Evolutionary conservation across 2,888 invertebrate species (phyloP).

Genomic region (Chrysopilus asiliformis): DNA sequence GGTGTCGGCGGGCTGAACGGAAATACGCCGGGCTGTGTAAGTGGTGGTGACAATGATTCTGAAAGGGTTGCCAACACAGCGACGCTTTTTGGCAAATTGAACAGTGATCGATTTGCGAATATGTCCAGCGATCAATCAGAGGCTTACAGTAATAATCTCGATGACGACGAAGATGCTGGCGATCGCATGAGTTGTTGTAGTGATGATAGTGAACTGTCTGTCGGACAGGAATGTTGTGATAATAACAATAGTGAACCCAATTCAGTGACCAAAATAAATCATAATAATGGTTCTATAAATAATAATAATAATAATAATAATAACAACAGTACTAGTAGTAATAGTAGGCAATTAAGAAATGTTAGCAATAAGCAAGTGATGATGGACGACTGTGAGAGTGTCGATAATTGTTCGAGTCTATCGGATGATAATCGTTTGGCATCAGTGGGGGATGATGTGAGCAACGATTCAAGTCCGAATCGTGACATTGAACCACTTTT

Average conservation of each 20-base stretch:
- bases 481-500: conserved; percentile 18
- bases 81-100: neutral
- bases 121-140: neutral
- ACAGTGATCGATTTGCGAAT: neutral
- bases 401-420: conserved; percentile 12
- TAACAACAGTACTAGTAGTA: neutral
- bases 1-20: too few species aligned
- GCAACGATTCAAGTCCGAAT: conserved; percentile 12
- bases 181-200: conserved; percentile 52
- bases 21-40: neutral
- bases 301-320: conserved; percentile 3
- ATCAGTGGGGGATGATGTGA: conserved; percentile 10
- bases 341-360: neutral
- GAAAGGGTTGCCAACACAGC: neutral
- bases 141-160: conserved; percentile 9
- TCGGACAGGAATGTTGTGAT: conserved; percentile 51
- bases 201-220: conserved; percentile 68
- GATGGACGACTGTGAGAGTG: conserved; percentile 13
- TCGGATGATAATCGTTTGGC: conserved; percentile 11
- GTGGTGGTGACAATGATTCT: neutral
- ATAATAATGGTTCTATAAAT: conserved; percentile 2
- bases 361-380: neutral
- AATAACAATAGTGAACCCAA: conserved; percentile 14
- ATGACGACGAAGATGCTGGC: conserved; percentile 17
- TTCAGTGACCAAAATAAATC: conserved; percentile 2